Percentiles rank a stretch among this genome's conserved stretches.
Evolutionary conservation across 2,888 invertebrate species (phyloP).

Genomic region (Hypsopygia costalis): DNA sequence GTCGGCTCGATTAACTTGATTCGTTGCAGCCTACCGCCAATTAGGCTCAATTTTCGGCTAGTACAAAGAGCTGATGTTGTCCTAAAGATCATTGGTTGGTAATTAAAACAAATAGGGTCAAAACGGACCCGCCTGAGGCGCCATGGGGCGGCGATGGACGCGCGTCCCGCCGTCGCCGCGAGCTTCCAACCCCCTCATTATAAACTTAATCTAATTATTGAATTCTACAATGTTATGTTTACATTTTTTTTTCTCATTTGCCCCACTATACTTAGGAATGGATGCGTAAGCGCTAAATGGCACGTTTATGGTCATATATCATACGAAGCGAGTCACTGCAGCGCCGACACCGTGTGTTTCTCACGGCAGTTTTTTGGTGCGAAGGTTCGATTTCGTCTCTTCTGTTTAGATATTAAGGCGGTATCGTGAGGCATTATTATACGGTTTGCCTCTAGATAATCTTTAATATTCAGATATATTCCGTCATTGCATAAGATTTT

Average conservation of each 20-base stretch:
- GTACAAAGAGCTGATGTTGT: constrained; percentile 64
- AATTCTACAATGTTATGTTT: constrained; percentile 80
- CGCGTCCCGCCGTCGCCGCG: constrained; percentile 70
- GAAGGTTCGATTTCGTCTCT: constrained; percentile 38
- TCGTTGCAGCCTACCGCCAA: constrained; percentile 59
- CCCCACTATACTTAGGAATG: constrained; percentile 75
- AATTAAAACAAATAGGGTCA: constrained; percentile 81
- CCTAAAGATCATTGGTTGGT: constrained; percentile 70
- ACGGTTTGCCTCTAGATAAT: constrained; percentile 68
- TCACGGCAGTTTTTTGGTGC: constrained; percentile 58
- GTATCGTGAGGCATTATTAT: constrained; percentile 48
- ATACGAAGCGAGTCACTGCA: constrained; percentile 68
- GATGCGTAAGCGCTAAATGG: constrained; percentile 78
- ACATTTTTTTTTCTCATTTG: constrained; percentile 78
- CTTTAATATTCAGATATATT: constrained; percentile 59
- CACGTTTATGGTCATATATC: constrained; percentile 78
- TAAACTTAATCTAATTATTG: constrained; percentile 79
- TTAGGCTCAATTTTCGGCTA: constrained; percentile 70
- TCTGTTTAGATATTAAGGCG: constrained; percentile 38
- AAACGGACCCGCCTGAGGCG: constrained; percentile 71
- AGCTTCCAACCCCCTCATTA: constrained; percentile 68
- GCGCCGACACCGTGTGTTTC: constrained; percentile 52
- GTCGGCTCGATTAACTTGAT: constrained; percentile 35
- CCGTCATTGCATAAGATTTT: constrained; percentile 18
- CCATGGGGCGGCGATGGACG: constrained; percentile 62